Base-by-base conservation (phyloP, 2,113 vertebrate genomes). In the Caranx ignobilis region DNA sequence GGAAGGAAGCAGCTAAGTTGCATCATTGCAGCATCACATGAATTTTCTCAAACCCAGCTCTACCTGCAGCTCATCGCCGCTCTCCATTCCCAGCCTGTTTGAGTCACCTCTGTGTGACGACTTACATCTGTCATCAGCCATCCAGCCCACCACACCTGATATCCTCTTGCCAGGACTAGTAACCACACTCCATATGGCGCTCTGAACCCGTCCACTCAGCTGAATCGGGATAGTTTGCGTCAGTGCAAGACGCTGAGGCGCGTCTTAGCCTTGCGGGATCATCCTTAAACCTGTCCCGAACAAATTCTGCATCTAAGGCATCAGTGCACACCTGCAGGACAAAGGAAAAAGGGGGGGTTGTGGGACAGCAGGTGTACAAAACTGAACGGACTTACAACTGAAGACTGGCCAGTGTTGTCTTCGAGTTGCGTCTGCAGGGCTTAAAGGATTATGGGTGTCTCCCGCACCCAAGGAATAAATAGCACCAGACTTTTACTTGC, bases 401-500 rank as follows among this genome's bases (percentile, higher is more conserved):
- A 56, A 31, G 9, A 12, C 8, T 1, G 39, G 47, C 15, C 4
- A 50, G 1, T 31, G 10, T 77, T 12, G 63, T 67, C 73, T 67
- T 52, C 37, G 18, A 10, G 59, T 80, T 82, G 89, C 89, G 65
- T 87, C 75, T 75, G 54, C 10, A 4, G 72, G 80, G 77, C 74
- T 92, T 91, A 92, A 81, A 75, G 80, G 92, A 88, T 93, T 93
- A 93, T 0, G 4, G 19, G 45, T 41, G 57, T 79, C 82, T 76
- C 31, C 31, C 2, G 73, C 16, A 13, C 21, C 34, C 4, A 31
- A n/a, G 52, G 18, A 87, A 90, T 90, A 91, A 91, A 84, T 89
- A 81, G 83, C 43, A 37, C 18, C 3, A 72, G 79, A 82, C 67
- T 81, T 65, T 73, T 0, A 88, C 87, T 84, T 94, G 91, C 89